Conservation (phyloP, 1,140 invertebrate genomes). For the Mactra quadrangularis region DNA sequence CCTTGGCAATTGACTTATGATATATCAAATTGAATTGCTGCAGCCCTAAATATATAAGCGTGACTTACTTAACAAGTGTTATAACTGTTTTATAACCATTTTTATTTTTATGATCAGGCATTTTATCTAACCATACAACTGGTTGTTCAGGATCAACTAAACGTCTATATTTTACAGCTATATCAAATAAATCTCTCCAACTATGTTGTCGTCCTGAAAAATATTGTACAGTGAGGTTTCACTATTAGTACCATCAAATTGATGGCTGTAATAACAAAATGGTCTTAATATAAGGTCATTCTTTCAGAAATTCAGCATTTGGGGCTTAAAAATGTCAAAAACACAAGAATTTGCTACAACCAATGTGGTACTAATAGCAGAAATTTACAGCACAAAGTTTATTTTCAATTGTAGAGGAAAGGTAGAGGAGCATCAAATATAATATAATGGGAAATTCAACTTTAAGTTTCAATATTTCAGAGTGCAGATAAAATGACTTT, state of each 20-base stretch:
- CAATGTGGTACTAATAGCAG: too few relatives aligned
- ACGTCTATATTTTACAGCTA: conserved; percentile 77
- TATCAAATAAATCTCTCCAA: conserved; percentile 79
- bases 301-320: neutral
- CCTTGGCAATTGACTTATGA: too few relatives aligned
- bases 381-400: too few relatives aligned
- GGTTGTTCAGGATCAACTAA: conserved; percentile 79
- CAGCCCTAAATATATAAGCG: too few relatives aligned
- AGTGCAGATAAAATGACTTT: too few relatives aligned
- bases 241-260: neutral
- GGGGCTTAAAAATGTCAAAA: too few relatives aligned
- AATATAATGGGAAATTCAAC: too few relatives aligned
- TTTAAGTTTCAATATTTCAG: too few relatives aligned
- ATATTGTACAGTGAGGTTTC: neutral
- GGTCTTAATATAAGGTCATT: neutral
- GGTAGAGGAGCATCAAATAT: too few relatives aligned
- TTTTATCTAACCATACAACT: conserved; percentile 78
- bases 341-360: too few relatives aligned
- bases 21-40: too few relatives aligned
- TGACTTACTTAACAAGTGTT: conserved; percentile 71
- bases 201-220: conserved; percentile 34
- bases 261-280: neutral
- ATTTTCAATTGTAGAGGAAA: too few relatives aligned
- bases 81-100: conserved; percentile 76
- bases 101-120: conserved; percentile 70